Evolutionary conservation across 2,113 vertebrate genomes (phyloP), one percentile per base, ranked within the genome.

Genomic region (Excalfactoria chinensis): DNA sequence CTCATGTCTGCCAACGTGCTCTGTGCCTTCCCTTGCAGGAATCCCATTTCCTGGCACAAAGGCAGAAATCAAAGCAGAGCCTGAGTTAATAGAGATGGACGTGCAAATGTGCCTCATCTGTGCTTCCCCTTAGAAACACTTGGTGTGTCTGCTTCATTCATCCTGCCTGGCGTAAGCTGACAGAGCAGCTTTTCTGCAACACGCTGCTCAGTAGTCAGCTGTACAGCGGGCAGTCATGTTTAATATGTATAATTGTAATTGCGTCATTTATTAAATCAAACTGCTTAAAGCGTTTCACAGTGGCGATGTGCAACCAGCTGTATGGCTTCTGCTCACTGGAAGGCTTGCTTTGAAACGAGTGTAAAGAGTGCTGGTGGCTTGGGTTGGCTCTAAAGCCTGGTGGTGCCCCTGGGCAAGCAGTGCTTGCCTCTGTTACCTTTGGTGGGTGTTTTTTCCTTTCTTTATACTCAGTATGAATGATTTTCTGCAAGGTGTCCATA

Each of bases 191-290:
- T 79, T 67, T 35, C 81, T 6, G 5, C 41, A 32, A 32, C 83
- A 48, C 3, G 3, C 80, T 62, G 66, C 48, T 79, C 2, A 34
- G 32, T 67, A 53, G 63, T 32, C 72, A 2, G 23, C 86, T 6
- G 30, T 64, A 58, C 79, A 5, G 83, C 0, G 30, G 84, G 63
- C 93, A 79, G 18, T 85, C 77, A 1, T 46, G 82, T 83, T 91
- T 63, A 32, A 68, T 64, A 44, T 4, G 68, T 20, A 25, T 82
- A 55, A 92, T 63, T 83, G 79, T 84, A 87, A 96, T 89, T 78
- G 88, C 60, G 84, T 34, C 86, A 4, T 83, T 95, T 49, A 92
- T 91, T 93, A 62, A 34, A 88, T 58, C 82, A 35, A 90, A 75
- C 6, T 67, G 66, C 58, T 81, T 46, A 32, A 26, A 53, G 80